Base-by-base conservation (phyloP, 2,113 vertebrate species). In the Bubo blakistoni region DNA sequence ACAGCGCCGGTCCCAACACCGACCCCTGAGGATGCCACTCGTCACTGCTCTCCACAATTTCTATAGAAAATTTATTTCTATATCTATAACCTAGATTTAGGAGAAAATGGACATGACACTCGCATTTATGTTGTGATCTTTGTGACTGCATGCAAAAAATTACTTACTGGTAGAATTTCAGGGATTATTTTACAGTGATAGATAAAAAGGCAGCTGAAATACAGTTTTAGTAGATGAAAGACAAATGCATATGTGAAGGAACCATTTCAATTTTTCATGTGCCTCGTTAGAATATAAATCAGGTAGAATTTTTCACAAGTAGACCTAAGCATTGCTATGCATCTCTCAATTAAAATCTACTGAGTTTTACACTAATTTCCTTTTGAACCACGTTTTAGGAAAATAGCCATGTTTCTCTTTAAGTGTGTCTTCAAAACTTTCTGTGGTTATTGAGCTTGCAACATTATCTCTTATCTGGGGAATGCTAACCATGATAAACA, bases 401-500 rank as follows among this genome's bases (percentile, higher is more conserved):
- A 84, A 85, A 81, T 12, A 69, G 12, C 26, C n/a, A 12, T 38
- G 13, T 94, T 88, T 87, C 76, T 70, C 90, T 92, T 86, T 82
- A 80, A 94, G 40, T 11, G 29, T 16, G 32, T 65, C 81, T 87
- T 81, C 72, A 87, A 72, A 90, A 62, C 83, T 86, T 88, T 89
- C 90, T 79, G 94, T 66, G 65, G 86, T 95, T 95, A 78, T 80
- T 91, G 80, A 92, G 89, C 61, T 96, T 91, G 80, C 80, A 93
- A 85, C 62, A 85, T 85, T 67, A 51, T 92, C 81, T 93, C 47
- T 88, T 97, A 92, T 97, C 87, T 92, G 73, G 81, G 92, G 95
- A 96, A 96, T 82, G 74, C 80, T 83, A 95, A 91, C 92, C 63
- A 91, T 62, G 83, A 91, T 94, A 97, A 97, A 94, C 92, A 97